Evolutionary conservation across 2,888 invertebrate species (phyloP), one percentile per base, ranked within the genome.

Genomic region (Metellina segmentata): DNA sequence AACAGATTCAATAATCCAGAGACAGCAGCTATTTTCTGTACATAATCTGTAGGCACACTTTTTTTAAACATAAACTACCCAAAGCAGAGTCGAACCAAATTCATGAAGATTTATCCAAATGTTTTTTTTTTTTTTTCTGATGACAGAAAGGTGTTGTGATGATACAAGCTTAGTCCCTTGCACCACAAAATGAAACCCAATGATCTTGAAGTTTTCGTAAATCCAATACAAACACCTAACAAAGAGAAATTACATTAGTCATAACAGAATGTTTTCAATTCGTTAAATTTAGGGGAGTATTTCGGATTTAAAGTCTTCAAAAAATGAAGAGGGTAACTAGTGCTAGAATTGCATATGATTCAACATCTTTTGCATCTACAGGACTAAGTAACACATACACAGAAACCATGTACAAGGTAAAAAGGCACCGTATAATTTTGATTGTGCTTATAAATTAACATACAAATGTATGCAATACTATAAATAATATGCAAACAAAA

Each of bases 221-320:
- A 77, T 89, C 89, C 49, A 89, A 48, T 6, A 89, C 89, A 78
- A 89, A 82, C n/a, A 89, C 83, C 89, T 89, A 34, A 11, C 34
- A 34, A 89, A 81, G 19, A 77, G 74, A 79, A 20, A 71, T 16
- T 2, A 4, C 7, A 51, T n/a, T 7, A 53, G 49, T 81, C 16
- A 81, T 81, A 81, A 13, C 7, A 6, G 53, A 34, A 34, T 1
- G 34, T 34, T 34, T 34, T 34, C 4, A 34, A 34, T 34, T 34
- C 34, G 4, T 34, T 34, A 34, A 34, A 34, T 34, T 34, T 34
- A 2, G 34, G 34, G 34, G 34, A 34, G 34, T 4, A 34, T 4
- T 34, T 34, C 4, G 34, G 4, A 34, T 34, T 34, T 34, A 34
- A 34, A 34, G 1, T 34, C 4, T 34, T 34, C 34, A 34, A 34